A percentile compares a stretch with the other conserved stretches of the same genome.
Conservation (phyloP, 2,888 invertebrate genomes). For the Epinotia brunnichana region DNA sequence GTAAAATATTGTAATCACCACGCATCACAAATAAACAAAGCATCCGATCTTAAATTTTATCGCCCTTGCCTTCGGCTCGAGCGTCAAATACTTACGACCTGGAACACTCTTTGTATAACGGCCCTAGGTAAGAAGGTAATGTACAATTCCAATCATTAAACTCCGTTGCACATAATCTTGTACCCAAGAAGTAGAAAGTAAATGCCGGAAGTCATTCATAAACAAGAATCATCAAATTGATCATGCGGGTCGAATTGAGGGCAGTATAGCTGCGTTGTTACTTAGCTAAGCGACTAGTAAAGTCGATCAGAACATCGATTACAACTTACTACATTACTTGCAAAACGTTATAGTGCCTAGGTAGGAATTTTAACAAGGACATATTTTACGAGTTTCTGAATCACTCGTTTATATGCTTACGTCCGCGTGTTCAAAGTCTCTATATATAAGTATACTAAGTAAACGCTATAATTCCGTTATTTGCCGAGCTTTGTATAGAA, state of each 20-base stretch:
- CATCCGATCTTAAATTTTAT: too few species aligned
- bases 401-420: not conserved
- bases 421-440: too few species aligned
- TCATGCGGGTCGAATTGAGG: conserved; percentile 41
- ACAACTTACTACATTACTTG: not conserved
- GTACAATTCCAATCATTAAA: conserved; percentile 7
- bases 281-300: not conserved
- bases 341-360: conserved; percentile 1
- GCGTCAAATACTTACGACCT: too few species aligned
- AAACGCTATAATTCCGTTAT: too few species aligned
- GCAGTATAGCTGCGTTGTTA: conserved; percentile 16
- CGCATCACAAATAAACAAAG: too few species aligned
- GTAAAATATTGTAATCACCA: too few species aligned
- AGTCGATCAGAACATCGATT: conserved; percentile 7
- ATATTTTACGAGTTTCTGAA: not conserved
- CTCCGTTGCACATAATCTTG: not conserved
- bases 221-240: conserved; percentile 39
- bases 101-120: too few species aligned
- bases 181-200: conserved; percentile 31
- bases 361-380: not conserved
- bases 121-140: too few species aligned
- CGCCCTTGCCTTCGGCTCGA: too few species aligned
- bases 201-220: conserved; percentile 36
- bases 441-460: too few species aligned
- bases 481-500: too few species aligned